A percentile compares a stretch with the other conserved stretches of the same genome.
Evolutionary conservation across 1,140 invertebrate genomes (phyloP).

Genomic region (Saccostrea echinata): DNA sequence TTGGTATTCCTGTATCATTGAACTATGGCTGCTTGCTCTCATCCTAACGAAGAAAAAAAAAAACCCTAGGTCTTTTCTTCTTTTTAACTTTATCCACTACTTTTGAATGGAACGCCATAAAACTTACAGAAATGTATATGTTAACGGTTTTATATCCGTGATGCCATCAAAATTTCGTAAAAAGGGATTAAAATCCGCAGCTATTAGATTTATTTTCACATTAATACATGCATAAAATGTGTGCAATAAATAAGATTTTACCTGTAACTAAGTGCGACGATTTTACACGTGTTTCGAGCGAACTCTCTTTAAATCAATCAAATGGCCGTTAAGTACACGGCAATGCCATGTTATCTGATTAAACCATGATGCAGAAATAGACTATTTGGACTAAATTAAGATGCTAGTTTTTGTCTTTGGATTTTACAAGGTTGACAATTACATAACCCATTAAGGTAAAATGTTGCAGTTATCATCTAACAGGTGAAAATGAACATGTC

Average conservation of each 20-base stretch:
- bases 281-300: not conserved
- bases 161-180: not conserved
- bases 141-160: not conserved
- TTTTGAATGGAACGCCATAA: not conserved
- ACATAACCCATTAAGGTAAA: not conserved
- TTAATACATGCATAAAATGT: conserved; percentile 6
- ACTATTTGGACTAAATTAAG: not conserved
- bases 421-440: not conserved
- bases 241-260: not conserved
- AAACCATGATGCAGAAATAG: no score
- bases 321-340: not conserved
- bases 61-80: not conserved
- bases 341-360: no score
- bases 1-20: not conserved
- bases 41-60: not conserved
- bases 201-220: conserved; percentile 7
- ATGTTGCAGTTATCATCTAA: not conserved
- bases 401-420: not conserved
- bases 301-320: conserved; percentile 13
- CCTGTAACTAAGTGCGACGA: not conserved
- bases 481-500: not conserved
- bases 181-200: not conserved
- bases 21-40: not conserved
- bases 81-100: not conserved
- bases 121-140: not conserved